These are phyloP conservation scores for Meteorus sp. DNA, from an alignment of 1,140 invertebrate genomes.

Conservation along the genomic window DNA sequence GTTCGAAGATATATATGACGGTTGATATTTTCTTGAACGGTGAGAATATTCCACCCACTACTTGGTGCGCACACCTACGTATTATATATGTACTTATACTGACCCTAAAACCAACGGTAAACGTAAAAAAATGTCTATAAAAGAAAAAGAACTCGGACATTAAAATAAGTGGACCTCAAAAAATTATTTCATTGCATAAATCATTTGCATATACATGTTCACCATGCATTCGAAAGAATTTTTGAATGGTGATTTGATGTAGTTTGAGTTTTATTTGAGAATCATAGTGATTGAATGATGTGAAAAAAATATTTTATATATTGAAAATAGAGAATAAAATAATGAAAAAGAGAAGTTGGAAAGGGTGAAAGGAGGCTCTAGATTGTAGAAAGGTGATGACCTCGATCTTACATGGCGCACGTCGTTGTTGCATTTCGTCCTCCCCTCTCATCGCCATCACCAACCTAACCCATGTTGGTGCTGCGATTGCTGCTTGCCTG, in stretches of 20 bases:
- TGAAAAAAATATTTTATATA: neutral
- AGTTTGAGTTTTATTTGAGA: too few species aligned
- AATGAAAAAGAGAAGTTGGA: slow-evolving; percentile 7
- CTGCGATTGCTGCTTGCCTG: slow-evolving; percentile 42
- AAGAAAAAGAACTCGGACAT: neutral
- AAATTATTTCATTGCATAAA: too few species aligned
- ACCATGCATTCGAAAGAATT: too few species aligned
- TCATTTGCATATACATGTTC: too few species aligned
- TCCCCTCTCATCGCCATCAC: slow-evolving; percentile 30
- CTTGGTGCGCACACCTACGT: slow-evolving; percentile 20
- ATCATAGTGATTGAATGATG: neutral
- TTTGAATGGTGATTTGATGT: too few species aligned
- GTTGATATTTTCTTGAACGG: slow-evolving; percentile 20
- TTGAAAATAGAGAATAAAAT: neutral
- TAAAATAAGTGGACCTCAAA: too few species aligned
- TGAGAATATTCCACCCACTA: slow-evolving; percentile 28
- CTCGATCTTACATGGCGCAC: slow-evolving; percentile 49
- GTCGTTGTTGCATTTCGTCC: too few species aligned
- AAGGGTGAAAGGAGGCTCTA: slow-evolving; percentile 37
- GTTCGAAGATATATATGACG: too few species aligned
- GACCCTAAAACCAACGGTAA: slow-evolving; percentile 9
- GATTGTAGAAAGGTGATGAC: slow-evolving; percentile 54
- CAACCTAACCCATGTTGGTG: slow-evolving; percentile 9
- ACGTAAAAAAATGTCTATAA: slow-evolving; percentile 3
- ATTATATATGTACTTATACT: slow-evolving; percentile 7